Evolutionary conservation across 2,888 invertebrate species (phyloP).

Genomic region (Geophilus truncorum): DNA sequence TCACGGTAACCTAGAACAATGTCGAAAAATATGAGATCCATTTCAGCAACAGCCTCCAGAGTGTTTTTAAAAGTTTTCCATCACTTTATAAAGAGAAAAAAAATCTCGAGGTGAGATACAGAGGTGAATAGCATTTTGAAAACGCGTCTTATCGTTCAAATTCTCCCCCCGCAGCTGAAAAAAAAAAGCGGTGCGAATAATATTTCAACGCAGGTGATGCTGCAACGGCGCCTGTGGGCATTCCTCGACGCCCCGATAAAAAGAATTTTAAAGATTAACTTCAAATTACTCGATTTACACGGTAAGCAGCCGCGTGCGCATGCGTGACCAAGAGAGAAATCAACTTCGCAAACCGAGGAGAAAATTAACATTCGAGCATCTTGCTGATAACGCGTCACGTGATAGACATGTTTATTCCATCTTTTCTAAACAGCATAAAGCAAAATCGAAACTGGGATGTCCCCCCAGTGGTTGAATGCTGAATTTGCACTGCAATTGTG

Average conservation of each 20-base stretch:
- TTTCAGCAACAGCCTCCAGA: constrained; percentile 25
- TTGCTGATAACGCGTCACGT: too few relatives aligned
- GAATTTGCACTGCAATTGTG: too few relatives aligned
- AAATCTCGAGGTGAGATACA: constrained; percentile 39
- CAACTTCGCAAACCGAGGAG: too few relatives aligned
- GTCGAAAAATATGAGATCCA: constrained; percentile 35
- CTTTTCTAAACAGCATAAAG: too few relatives aligned
- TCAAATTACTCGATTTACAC: constrained; percentile 13
- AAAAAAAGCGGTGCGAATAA: neutral
- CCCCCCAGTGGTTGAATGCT: too few relatives aligned
- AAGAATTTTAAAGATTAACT: neutral
- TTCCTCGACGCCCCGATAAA: neutral
- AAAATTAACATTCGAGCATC: too few relatives aligned
- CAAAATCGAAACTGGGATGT: too few relatives aligned
- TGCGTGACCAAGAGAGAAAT: neutral
- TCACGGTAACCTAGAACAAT: constrained; percentile 46
- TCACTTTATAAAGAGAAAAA: constrained; percentile 3
- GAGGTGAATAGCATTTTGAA: neutral
- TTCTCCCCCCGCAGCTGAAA: neutral
- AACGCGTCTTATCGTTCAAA: neutral
- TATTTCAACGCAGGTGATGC: neutral
- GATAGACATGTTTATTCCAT: too few relatives aligned
- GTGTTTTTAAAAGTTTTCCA: constrained; percentile 45
- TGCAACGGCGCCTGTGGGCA: neutral
- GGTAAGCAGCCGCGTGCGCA: neutral